Evolutionary conservation across 2,888 invertebrate species (phyloP).

Genomic region (Acanthosepion pharaonis): DNA sequence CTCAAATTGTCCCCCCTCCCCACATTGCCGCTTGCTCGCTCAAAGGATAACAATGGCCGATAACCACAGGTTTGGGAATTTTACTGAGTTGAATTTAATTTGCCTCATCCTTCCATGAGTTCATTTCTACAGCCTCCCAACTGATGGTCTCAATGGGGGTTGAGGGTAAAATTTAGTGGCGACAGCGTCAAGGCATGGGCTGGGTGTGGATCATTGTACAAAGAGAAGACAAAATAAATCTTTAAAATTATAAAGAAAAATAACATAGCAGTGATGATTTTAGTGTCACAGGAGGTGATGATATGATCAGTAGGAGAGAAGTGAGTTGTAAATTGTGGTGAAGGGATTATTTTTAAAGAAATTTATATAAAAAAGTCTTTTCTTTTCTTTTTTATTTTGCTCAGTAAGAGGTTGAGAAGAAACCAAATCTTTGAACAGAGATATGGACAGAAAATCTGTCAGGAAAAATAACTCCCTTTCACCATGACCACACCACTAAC

Average conservation of each 20-base stretch:
- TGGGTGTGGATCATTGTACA: background rate
- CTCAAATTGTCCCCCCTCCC: background rate
- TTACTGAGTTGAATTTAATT: slow-evolving; percentile 33
- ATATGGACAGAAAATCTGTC: background rate
- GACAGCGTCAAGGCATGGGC: background rate
- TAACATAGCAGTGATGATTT: background rate
- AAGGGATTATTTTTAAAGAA: background rate
- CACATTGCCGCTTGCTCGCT: background rate
- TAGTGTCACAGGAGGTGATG: slow-evolving; percentile 17
- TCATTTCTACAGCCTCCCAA: background rate
- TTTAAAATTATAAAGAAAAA: background rate
- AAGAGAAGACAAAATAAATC: background rate
- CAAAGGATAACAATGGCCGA: slow-evolving; percentile 33
- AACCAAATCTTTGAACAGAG: background rate
- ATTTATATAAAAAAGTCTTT: background rate
- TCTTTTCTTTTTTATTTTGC: background rate
- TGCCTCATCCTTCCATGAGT: background rate
- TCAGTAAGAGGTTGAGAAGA: background rate
- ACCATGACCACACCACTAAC: background rate
- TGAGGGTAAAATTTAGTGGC: slow-evolving; percentile 15
- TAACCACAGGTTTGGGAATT: slow-evolving; percentile 33
- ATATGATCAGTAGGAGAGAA: background rate
- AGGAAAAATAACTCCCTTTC: background rate
- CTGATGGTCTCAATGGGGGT: slow-evolving; percentile 5
- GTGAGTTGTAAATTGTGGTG: slow-evolving; percentile 1